Percentiles rank a stretch among this genome's conserved stretches.
These are phyloP conservation scores for Ptychoptera contaminata DNA, from an alignment of 2,888 invertebrate genomes.

Conservation along the genomic window DNA sequence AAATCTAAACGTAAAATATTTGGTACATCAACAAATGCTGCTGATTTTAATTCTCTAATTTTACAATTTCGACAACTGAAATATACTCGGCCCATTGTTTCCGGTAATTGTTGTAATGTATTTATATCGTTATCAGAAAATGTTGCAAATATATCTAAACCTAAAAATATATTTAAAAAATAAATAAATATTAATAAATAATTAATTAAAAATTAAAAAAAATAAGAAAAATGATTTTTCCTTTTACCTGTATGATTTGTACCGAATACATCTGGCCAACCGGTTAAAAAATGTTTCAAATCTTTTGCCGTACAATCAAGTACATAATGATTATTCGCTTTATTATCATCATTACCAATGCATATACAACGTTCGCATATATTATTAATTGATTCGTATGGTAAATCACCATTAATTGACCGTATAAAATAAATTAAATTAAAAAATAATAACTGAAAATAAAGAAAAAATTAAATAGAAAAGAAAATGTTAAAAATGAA, in stretches of 20 bases:
- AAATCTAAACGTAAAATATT: conserved; percentile 25
- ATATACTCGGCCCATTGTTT: conserved; percentile 22
- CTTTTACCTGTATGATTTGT: conserved; percentile 18
- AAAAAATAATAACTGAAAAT: background rate
- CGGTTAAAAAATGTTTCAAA: conserved; percentile 26
- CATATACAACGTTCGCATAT: conserved; percentile 25
- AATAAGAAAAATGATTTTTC: background rate
- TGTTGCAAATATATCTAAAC: conserved; percentile 20
- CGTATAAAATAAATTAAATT: background rate
- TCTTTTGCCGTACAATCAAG: conserved; percentile 22
- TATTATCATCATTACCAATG: conserved; percentile 16
- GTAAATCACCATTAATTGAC: conserved; percentile 18
- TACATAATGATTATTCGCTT: conserved; percentile 14
- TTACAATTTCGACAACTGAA: conserved; percentile 27
- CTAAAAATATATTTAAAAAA: conserved; percentile 9
- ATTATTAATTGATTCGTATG: conserved; percentile 22
- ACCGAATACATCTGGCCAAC: conserved; percentile 26
- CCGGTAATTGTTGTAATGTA: conserved; percentile 25
- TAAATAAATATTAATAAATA: background rate
- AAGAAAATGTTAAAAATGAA: no score
- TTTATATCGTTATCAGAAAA: conserved; percentile 25
- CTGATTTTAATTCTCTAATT: conserved; percentile 22
- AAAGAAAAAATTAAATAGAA: background rate
- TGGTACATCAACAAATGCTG: conserved; percentile 26
- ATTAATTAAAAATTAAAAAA: background rate